Conservation (phyloP, 2,797 vertebrate genomes). For the Anas bahamensis region DNA sequence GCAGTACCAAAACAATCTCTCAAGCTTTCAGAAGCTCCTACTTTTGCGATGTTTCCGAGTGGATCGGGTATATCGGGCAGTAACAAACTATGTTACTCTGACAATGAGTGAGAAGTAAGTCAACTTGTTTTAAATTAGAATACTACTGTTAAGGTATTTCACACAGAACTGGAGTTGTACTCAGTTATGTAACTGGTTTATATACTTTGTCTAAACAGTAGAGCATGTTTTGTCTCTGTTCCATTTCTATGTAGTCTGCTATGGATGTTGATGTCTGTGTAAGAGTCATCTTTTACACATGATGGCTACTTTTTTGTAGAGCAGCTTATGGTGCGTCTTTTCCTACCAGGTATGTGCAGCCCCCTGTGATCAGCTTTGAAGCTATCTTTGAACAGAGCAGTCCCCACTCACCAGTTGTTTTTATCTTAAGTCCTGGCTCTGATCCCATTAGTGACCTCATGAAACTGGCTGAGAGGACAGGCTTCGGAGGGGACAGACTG, state of each 20-base stretch:
- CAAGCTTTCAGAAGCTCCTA: slow-evolving; percentile 91
- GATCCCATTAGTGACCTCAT: slow-evolving; percentile 93
- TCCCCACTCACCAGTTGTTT: slow-evolving; percentile 91
- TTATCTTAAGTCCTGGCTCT: slow-evolving; percentile 95
- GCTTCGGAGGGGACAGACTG: slow-evolving; percentile 88
- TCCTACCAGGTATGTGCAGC: slow-evolving; percentile 90
- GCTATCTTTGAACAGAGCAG: slow-evolving; percentile 92
- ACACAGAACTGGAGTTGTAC: not conserved
- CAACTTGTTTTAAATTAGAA: not conserved
- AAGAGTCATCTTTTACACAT: not conserved
- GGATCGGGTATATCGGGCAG: slow-evolving; percentile 92
- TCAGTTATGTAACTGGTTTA: fast-evolving
- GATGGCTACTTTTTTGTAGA: not conserved
- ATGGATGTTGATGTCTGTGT: not conserved
- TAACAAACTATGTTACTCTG: slow-evolving; percentile 88
- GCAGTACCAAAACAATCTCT: slow-evolving; percentile 83
- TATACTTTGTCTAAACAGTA: not conserved
- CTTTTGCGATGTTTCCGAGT: slow-evolving; percentile 94
- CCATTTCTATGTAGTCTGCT: not conserved
- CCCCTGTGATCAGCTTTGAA: slow-evolving; percentile 94
- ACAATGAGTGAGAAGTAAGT: slow-evolving; percentile 93
- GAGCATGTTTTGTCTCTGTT: not conserved
- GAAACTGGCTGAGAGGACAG: slow-evolving; percentile 89
- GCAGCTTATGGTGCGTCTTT: not conserved
- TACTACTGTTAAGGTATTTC: not conserved